Base-by-base conservation (phyloP, 2,888 invertebrate species). In the Amphipyra berbera region DNA sequence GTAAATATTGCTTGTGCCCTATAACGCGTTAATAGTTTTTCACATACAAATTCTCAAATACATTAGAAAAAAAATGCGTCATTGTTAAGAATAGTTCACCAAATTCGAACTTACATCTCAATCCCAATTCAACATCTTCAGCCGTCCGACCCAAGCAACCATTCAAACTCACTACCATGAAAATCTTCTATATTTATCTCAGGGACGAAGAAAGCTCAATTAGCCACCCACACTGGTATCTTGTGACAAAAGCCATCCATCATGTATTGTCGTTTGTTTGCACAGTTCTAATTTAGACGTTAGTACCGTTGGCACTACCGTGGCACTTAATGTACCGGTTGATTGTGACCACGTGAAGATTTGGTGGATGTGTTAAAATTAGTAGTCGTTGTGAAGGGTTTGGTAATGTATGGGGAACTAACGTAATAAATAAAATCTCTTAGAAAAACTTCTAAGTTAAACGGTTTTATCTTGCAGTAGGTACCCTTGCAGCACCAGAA, bases 291-390 rank as follows among this genome's bases (percentile, higher is more conserved):
- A 85, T 86, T 79, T 83, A 85, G 83, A 79, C 61, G 78, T 84
- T 78, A 73, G 75, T 70, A 72, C 79, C 68, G 65, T 67, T 64
- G 56, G 68, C 85, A 76, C 58, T 49, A 79, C 81, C 88, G 81
- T 89, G 82, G 63, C 82, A 82, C 73, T 84, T 79, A 88, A 89
- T 86, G 87, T 84, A 68, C 81, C 87, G 71, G 76, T 65, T 88
- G 81, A 89, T 88, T 87, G 85, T 71, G 61, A 81, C 74, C 89
- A 88, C 77, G 79, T 88, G 88, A 80, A 73, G 78, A 78, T 82
- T 74, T 70, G 21, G 58, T 63, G 69, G 6, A 30, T 30, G n/a
- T n/a, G n/a, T 72, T 61, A 58, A 46, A 77, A 76, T 73, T 76
- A 73, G 64, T 63, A 10, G 38, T 65, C 64, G 66, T 70, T 70